Evolutionary conservation across 2,888 invertebrate species (phyloP).

Genomic region (Stegophylla sp.): DNA sequence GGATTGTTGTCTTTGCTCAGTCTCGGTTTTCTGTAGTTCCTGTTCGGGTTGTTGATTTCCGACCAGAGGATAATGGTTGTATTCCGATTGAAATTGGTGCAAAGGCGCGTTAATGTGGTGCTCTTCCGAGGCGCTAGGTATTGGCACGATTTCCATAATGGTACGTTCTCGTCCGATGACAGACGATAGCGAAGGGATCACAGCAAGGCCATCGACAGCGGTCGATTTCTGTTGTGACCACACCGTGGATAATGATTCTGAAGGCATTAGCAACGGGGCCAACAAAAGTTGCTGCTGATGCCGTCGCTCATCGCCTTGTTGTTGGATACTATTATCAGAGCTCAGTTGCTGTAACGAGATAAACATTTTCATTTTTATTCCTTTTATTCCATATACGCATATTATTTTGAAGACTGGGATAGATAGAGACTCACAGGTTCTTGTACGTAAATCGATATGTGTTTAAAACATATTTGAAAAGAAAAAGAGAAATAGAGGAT

Average conservation of each 20-base stretch:
- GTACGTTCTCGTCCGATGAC: conserved; percentile 40
- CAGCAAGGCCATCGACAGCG: not conserved
- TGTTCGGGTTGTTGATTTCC: not conserved
- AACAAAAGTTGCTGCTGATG: conserved; percentile 42
- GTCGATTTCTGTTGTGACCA: not conserved
- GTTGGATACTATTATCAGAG: not conserved
- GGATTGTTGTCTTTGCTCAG: not conserved
- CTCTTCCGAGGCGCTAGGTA: conserved; percentile 43
- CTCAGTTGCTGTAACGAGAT: conserved; percentile 7
- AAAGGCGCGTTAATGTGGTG: conserved; percentile 8
- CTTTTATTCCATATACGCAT: too few relatives aligned
- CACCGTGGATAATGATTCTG: not conserved
- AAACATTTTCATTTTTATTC: not conserved
- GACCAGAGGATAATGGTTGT: not conserved
- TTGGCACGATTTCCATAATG: conserved; percentile 26
- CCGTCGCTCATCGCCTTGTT: conserved; percentile 18
- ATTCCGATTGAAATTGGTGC: not conserved
- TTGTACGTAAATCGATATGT: too few relatives aligned
- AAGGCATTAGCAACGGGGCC: conserved; percentile 44
- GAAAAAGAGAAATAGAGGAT: too few relatives aligned
- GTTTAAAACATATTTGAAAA: too few relatives aligned
- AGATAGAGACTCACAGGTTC: too few relatives aligned
- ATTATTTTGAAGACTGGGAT: too few relatives aligned
- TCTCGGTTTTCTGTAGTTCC: not conserved
- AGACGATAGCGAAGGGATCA: conserved; percentile 6